These are phyloP conservation scores for Acridotheres tristis DNA, from an alignment of 2,797 vertebrate species.

Conservation along the genomic window DNA sequence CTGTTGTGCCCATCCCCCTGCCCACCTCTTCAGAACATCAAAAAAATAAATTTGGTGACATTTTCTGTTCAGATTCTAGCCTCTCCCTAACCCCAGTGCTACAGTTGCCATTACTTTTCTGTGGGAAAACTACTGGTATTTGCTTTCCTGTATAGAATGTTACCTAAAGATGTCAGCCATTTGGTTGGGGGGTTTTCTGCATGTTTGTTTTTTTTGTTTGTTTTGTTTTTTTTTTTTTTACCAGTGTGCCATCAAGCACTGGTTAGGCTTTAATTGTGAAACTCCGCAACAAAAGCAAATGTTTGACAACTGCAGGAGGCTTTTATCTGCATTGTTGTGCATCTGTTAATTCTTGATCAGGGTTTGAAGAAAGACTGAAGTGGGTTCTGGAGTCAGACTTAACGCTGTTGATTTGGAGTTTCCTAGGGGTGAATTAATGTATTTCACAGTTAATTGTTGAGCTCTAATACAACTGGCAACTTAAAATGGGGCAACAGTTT, in stretches of 20 bases:
- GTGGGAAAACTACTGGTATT: slow-evolving; percentile 75
- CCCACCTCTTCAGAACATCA: neutral
- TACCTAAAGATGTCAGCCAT: slow-evolving; percentile 67
- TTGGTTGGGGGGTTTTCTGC: slow-evolving; percentile 57
- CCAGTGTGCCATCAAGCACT: slow-evolving; percentile 39
- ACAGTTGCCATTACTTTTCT: slow-evolving; percentile 71
- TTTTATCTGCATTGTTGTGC: slow-evolving; percentile 71
- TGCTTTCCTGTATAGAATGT: slow-evolving; percentile 72
- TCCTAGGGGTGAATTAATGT: slow-evolving; percentile 73
- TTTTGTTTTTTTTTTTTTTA: neutral
- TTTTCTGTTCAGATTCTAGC: slow-evolving; percentile 55
- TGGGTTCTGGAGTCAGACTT: slow-evolving; percentile 77
- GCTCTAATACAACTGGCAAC: slow-evolving; percentile 80
- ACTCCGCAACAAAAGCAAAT: slow-evolving; percentile 69
- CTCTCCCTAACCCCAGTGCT: slow-evolving; percentile 57
- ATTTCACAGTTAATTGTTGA: slow-evolving; percentile 76
- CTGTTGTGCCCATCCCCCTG: neutral
- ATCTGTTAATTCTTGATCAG: slow-evolving; percentile 78
- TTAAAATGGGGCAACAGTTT: slow-evolving; percentile 72
- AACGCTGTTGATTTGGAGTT: slow-evolving; percentile 75
- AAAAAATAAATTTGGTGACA: slow-evolving; percentile 31
- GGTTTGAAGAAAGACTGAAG: slow-evolving; percentile 78
- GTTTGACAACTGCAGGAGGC: slow-evolving; percentile 68
- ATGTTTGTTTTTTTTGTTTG: slow-evolving; percentile 34
- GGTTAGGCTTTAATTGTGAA: slow-evolving; percentile 73